These are phyloP conservation scores for Drosophila mayaguana DNA, from an alignment of 2,888 invertebrate species.

Conservation along the genomic window DNA sequence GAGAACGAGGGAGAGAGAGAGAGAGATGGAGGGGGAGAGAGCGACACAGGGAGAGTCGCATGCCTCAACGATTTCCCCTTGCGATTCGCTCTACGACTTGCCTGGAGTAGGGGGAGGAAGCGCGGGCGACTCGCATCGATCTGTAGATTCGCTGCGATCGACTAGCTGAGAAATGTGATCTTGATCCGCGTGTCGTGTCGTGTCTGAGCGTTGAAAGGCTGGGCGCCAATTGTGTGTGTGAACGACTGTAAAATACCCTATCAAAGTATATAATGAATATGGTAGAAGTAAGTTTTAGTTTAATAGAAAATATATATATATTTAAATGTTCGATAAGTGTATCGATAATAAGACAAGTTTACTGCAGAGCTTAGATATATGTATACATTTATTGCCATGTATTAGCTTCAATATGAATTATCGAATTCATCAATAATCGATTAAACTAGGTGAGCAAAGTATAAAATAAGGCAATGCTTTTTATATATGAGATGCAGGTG, in stretches of 20 bases:
- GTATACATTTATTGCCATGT: too few species aligned
- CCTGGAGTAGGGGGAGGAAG: neutral
- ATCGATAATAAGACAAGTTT: neutral
- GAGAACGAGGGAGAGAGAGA: neutral
- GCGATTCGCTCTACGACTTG: constrained; percentile 3
- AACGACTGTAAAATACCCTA: neutral
- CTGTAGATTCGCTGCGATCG: constrained; percentile 36
- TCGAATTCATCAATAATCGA: too few species aligned
- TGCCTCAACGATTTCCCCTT: constrained; percentile 13
- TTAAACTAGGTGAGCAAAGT: too few species aligned
- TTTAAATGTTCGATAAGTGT: neutral
- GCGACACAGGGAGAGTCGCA: constrained; percentile 1
- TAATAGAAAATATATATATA: neutral
- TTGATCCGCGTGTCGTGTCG: constrained; percentile 37
- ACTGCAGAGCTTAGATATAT: neutral
- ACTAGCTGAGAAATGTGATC: constrained; percentile 59
- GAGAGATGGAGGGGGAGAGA: neutral
- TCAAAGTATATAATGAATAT: neutral
- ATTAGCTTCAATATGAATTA: too few species aligned
- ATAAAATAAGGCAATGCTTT: too few species aligned
- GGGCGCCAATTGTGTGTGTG: constrained; percentile 37
- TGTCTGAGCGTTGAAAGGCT: constrained; percentile 66
- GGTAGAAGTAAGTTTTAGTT: too few species aligned
- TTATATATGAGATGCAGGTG: too few species aligned
- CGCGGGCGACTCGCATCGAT: constrained; percentile 27